phyloP scores from a whole-genome alignment of 1,140 invertebrate genomes.

The Musca vetustissima region DNA sequence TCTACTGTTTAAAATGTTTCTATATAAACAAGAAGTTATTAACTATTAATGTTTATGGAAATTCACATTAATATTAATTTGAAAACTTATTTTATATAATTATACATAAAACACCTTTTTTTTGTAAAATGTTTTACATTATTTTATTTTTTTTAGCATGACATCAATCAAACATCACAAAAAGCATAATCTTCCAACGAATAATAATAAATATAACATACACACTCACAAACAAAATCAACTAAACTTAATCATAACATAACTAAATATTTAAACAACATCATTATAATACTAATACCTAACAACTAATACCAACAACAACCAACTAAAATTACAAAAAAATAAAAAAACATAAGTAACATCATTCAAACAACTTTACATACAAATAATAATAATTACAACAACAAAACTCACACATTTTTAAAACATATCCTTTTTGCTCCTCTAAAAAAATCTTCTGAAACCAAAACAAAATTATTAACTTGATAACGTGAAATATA shows the following conservation, averaged over 20 bases:
- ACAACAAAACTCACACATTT: conserved; percentile 18
- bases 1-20: too few relatives aligned
- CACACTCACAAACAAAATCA: neutral
- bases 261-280: too few relatives aligned
- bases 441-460: conserved; percentile 18
- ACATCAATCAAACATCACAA: too few relatives aligned
- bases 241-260: too few relatives aligned
- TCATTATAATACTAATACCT: too few relatives aligned
- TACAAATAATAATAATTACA: neutral
- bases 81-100: too few relatives aligned
- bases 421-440: conserved; percentile 24
- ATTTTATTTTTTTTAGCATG: too few relatives aligned
- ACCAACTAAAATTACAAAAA: neutral
- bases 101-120: too few relatives aligned
- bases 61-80: too few relatives aligned
- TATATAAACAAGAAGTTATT: too few relatives aligned
- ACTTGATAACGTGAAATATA: neutral
- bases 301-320: neutral
- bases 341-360: neutral
- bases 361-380: neutral
- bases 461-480: conserved; percentile 10
- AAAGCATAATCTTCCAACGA: conserved; percentile 13
- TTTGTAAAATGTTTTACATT: too few relatives aligned
- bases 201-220: neutral
- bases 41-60: too few relatives aligned